Conservation (phyloP, 64 coral and sea anemone species). For the Porites lutea region DNA sequence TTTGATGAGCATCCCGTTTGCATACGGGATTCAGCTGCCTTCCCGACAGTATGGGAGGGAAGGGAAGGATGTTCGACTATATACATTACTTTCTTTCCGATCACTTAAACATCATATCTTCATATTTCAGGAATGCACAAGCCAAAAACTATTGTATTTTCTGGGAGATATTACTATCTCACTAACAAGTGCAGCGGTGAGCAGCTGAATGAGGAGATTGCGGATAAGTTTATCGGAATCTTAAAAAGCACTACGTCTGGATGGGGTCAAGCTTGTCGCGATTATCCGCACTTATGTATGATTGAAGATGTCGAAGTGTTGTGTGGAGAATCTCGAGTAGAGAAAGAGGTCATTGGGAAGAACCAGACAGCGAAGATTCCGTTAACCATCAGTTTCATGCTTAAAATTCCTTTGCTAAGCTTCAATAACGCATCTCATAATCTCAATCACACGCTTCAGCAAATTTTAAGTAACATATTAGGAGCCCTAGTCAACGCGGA, state of each 20-base stretch:
- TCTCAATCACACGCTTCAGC: background rate
- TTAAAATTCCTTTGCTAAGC: background rate
- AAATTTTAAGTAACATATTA: background rate
- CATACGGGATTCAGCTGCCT: too few relatives aligned
- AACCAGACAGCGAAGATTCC: background rate
- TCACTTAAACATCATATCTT: background rate
- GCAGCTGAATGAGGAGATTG: background rate
- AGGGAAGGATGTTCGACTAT: too few relatives aligned
- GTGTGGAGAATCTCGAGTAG: background rate
- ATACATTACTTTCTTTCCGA: too few relatives aligned
- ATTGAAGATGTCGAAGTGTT: conserved; percentile 11
- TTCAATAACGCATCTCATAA: background rate
- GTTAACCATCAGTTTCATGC: background rate
- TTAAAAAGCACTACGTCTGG: background rate
- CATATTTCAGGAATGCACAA: background rate
- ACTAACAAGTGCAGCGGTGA: background rate
- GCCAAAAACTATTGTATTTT: background rate
- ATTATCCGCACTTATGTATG: background rate
- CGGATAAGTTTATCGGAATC: background rate
- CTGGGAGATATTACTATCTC: conserved; percentile 1
- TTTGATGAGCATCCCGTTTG: too few relatives aligned
- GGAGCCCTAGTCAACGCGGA: background rate
- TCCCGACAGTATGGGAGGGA: too few relatives aligned
- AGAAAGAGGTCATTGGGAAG: background rate
- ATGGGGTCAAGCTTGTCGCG: background rate